Conservation (phyloP, 1,140 invertebrate genomes). For the Pseudachorutes palmiensis region DNA sequence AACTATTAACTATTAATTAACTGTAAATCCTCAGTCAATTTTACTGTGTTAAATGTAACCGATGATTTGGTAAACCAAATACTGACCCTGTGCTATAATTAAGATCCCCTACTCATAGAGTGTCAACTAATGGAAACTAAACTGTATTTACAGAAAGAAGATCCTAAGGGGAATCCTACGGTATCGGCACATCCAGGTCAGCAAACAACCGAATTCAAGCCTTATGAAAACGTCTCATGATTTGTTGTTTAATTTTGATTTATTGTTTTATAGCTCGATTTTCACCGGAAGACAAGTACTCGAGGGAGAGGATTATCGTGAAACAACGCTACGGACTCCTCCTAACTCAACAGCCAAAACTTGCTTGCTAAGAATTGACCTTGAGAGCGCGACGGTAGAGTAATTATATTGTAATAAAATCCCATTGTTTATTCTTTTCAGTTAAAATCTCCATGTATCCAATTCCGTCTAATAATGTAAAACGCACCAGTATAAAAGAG, state of each 20-base stretch:
- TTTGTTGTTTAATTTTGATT: conserved; percentile 26
- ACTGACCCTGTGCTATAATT: no score
- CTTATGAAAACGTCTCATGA: conserved; percentile 12
- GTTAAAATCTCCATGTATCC: background rate
- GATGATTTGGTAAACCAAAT: background rate
- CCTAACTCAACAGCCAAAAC: conserved; percentile 66
- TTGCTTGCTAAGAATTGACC: conserved; percentile 19
- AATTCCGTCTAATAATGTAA: background rate
- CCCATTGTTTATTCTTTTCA: background rate
- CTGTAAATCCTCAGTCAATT: background rate
- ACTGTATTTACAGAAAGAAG: conserved; percentile 67
- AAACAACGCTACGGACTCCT: conserved; percentile 85
- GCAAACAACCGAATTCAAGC: conserved; percentile 1
- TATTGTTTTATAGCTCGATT: conserved; percentile 71
- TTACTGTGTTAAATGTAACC: background rate
- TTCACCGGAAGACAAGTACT: conserved; percentile 92
- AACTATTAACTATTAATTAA: conserved; percentile 13
- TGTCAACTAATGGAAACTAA: no score
- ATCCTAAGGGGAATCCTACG: conserved; percentile 67
- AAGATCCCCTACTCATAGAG: no score
- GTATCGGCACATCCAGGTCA: conserved; percentile 78
- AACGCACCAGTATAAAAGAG: background rate
- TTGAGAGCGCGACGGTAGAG: background rate
- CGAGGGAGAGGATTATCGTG: conserved; percentile 75
- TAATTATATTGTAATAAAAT: no score